phyloP scores from a whole-genome alignment of 2,888 invertebrate genomes.

The Phalera bucephala region DNA sequence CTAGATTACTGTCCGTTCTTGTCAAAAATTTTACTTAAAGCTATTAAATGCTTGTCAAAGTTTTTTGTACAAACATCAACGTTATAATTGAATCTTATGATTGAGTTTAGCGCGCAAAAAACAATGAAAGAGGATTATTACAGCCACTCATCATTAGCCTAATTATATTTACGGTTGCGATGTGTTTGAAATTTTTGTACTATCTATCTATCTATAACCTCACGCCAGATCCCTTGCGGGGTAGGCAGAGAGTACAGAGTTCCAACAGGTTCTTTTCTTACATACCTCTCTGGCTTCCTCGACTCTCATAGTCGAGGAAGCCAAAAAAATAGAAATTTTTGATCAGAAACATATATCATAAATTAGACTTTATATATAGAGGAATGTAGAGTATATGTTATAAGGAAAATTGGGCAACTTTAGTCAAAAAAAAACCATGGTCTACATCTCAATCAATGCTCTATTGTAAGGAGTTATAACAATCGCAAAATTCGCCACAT shows the following conservation, averaged over 20 bases:
- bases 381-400: too few relatives aligned
- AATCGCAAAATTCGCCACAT: conserved; percentile 17
- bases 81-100: conserved; percentile 24
- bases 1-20: conserved; percentile 37
- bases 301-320: too few relatives aligned
- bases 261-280: too few relatives aligned
- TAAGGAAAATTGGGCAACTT: neutral
- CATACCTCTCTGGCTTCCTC: too few relatives aligned
- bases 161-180: conserved; percentile 26
- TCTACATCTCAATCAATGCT: conserved; percentile 14
- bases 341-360: too few relatives aligned
- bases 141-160: conserved; percentile 31
- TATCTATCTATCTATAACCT: too few relatives aligned
- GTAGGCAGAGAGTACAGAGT: too few relatives aligned
- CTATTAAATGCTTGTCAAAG: conserved; percentile 32
- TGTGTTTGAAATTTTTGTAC: conserved; percentile 23
- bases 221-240: too few relatives aligned
- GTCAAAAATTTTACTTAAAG: conserved; percentile 38
- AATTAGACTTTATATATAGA: too few relatives aligned
- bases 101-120: conserved; percentile 27
- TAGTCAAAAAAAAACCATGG: neutral
- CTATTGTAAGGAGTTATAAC: conserved; percentile 8
- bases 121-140: conserved; percentile 8
- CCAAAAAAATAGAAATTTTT: too few relatives aligned
- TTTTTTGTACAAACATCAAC: conserved; percentile 28